Evolutionary conservation across 2,113 vertebrate species (phyloP).

Genomic region (Scytalopus superciliaris): DNA sequence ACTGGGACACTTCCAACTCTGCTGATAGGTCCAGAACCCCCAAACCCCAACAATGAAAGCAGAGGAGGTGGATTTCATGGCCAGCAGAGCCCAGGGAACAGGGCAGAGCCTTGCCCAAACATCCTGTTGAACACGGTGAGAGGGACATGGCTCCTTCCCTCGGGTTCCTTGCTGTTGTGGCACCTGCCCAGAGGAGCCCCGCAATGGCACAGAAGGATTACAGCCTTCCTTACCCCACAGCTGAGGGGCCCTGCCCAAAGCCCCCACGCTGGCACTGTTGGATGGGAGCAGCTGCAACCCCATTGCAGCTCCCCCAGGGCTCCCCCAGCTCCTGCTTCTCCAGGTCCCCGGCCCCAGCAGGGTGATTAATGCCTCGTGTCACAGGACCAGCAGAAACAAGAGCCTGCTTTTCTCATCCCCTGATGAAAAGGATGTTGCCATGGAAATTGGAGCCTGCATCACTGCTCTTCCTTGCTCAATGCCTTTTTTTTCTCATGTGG

Average conservation of each 20-base stretch:
- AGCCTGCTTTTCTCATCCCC: constrained; percentile 42
- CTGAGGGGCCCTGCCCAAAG: background rate
- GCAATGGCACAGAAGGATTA: background rate
- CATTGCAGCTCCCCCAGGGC: background rate
- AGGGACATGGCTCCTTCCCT: background rate
- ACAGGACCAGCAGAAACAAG: background rate
- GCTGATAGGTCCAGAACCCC: background rate
- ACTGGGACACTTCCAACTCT: background rate
- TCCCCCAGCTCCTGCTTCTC: background rate
- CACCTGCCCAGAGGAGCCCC: background rate
- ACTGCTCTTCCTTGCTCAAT: background rate
- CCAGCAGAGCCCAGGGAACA: background rate
- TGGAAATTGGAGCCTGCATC: constrained; percentile 58
- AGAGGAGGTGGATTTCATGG: fast-evolving
- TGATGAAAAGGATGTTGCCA: constrained; percentile 58
- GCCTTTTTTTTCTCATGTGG: background rate
- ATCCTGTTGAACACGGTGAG: background rate
- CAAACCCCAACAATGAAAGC: background rate
- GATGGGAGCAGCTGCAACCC: background rate
- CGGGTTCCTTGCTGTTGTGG: background rate
- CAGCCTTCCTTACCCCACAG: background rate
- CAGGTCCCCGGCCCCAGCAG: background rate
- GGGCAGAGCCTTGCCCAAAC: background rate
- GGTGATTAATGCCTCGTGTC: background rate
- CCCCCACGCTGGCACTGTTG: fast-evolving